Evolutionary conservation across 2,888 invertebrate species (phyloP).

Genomic region (Cephus pygmeus): DNA sequence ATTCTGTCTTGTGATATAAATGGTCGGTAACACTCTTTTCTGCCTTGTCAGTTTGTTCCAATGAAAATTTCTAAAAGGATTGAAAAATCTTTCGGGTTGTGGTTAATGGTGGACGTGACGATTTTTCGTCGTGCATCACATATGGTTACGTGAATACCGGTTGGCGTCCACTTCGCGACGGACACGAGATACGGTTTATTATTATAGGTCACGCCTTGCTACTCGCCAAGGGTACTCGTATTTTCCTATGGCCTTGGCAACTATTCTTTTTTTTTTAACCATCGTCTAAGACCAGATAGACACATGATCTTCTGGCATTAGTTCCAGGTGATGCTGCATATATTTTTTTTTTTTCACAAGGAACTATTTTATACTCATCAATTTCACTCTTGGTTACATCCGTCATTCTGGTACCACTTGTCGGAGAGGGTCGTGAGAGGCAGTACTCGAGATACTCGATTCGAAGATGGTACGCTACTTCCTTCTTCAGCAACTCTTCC

Average conservation of each 20-base stretch:
- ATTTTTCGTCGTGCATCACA: not conserved
- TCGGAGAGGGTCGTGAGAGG: not conserved
- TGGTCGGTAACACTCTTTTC: not conserved
- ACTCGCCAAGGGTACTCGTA: not conserved
- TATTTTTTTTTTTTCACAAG: not conserved
- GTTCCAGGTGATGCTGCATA: not conserved
- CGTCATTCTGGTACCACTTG: not conserved
- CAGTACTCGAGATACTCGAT: conserved; percentile 7
- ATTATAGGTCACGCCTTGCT: not conserved
- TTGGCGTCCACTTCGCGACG: not conserved
- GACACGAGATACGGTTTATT: not conserved
- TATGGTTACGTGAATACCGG: not conserved
- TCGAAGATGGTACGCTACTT: conserved; percentile 15
- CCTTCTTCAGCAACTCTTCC: conserved; percentile 7
- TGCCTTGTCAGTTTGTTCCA: not conserved
- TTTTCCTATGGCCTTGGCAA: not conserved
- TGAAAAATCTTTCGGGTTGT: not conserved
- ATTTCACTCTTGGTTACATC: not conserved
- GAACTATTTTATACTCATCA: not conserved
- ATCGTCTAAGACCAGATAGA: not conserved
- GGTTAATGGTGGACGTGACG: not conserved
- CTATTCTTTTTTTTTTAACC: not conserved
- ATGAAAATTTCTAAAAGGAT: not conserved
- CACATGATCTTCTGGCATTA: not conserved
- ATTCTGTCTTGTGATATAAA: not conserved